Conservation (phyloP, 2,888 invertebrate species). For the Ennomos erosarius region DNA sequence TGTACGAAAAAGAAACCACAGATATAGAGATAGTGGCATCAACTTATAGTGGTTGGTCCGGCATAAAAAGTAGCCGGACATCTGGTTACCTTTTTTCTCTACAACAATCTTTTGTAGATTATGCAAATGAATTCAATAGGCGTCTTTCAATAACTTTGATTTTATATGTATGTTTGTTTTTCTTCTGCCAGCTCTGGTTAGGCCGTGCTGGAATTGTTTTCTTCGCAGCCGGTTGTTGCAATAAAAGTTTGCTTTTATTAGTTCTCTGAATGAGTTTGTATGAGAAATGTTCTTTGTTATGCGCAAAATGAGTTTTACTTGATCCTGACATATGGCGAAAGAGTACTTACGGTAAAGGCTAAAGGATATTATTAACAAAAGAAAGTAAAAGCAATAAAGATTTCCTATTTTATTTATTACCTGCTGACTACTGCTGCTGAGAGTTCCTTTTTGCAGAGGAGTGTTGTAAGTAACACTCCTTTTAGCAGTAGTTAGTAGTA, state of each 20-base stretch:
- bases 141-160: conserved; percentile 38
- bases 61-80: background rate
- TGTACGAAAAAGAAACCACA: too few species aligned
- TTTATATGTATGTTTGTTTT: conserved; percentile 47
- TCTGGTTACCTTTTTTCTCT: background rate
- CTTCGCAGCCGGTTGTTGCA: conserved; percentile 40
- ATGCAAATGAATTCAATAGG: conserved; percentile 37
- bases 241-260: conserved; percentile 43
- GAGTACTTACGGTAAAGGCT: too few species aligned
- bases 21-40: too few species aligned
- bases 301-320: conserved; percentile 25
- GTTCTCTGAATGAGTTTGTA: conserved; percentile 24
- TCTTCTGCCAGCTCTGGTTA: conserved; percentile 34
- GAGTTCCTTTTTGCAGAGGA: too few species aligned
- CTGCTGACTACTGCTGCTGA: too few species aligned
- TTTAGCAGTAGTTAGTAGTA: too few species aligned
- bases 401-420: too few species aligned
- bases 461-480: too few species aligned
- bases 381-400: too few species aligned
- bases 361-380: too few species aligned
- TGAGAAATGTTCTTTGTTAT: conserved; percentile 23
- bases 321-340: conserved; percentile 39
- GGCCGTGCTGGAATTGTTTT: conserved; percentile 40
- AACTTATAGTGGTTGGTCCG: too few species aligned
- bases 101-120: conserved; percentile 17